Conservation (phyloP, 2,797 vertebrate species). For the Eulemur albifrons region DNA sequence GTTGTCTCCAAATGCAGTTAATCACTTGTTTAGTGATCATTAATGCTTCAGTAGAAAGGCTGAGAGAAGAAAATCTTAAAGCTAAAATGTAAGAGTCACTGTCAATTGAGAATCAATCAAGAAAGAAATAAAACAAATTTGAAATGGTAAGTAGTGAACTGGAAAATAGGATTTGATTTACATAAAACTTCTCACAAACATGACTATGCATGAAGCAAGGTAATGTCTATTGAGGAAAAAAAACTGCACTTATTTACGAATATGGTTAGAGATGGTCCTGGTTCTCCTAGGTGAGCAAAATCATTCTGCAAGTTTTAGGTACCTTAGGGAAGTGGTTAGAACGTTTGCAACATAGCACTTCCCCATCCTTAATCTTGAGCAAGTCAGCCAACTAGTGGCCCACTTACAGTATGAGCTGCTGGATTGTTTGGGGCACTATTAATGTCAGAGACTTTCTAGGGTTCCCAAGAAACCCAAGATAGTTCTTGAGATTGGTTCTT, state of each 20-base stretch:
- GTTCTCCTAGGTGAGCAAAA: background rate
- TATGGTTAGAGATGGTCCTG: background rate
- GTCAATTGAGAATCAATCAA: conserved; percentile 50
- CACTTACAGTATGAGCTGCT: too few species aligned
- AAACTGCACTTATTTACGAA: background rate
- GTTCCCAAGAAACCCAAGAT: background rate
- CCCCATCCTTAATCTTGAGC: background rate
- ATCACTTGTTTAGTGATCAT: conserved; percentile 45
- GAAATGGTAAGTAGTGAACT: conserved; percentile 36
- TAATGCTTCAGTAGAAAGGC: conserved; percentile 47
- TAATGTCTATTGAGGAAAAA: background rate
- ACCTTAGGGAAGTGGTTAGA: too few species aligned
- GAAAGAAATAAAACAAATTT: conserved; percentile 40
- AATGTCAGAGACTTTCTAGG: background rate
- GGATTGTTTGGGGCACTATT: background rate
- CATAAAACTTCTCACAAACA: conserved; percentile 22
- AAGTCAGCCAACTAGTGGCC: fast-evolving
- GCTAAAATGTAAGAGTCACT: background rate
- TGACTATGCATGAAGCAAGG: background rate
- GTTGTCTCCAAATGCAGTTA: conserved; percentile 29
- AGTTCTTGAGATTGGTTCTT: background rate
- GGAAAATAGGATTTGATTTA: conserved; percentile 55
- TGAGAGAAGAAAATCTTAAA: background rate
- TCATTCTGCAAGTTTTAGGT: background rate
- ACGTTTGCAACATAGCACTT: background rate